Percentiles rank a stretch among this genome's conserved stretches.
Conservation (phyloP, 2,888 invertebrate genomes). For the Oligia latruncula region DNA sequence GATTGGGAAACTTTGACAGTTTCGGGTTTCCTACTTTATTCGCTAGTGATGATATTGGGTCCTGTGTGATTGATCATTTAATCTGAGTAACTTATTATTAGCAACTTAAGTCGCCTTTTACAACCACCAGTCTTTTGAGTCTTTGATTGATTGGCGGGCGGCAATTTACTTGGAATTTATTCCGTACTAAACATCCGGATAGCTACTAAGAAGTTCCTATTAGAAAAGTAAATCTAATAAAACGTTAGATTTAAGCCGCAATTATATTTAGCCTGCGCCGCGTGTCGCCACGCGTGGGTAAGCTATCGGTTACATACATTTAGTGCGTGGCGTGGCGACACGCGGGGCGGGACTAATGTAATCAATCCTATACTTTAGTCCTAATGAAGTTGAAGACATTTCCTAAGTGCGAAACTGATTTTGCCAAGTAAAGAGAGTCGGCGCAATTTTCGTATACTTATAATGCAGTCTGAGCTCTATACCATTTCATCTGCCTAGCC, state of each 20-base stretch:
- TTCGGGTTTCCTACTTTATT: background rate
- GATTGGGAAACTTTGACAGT: too few species aligned
- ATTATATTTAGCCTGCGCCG: too few species aligned
- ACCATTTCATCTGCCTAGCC: slow-evolving; percentile 38
- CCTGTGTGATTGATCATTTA: too few species aligned
- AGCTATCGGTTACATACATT: too few species aligned
- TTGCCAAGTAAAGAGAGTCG: slow-evolving; percentile 59
- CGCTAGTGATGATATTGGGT: background rate
- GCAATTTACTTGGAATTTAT: background rate
- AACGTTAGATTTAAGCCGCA: too few species aligned
- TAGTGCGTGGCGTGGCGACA: too few species aligned
- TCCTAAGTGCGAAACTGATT: slow-evolving; percentile 50
- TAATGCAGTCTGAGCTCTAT: slow-evolving; percentile 48
- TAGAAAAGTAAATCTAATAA: background rate
- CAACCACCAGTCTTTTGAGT: background rate
- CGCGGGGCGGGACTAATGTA: too few species aligned
- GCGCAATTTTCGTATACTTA: slow-evolving; percentile 56
- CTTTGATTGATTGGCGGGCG: background rate
- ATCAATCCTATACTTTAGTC: too few species aligned
- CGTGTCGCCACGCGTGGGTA: too few species aligned
- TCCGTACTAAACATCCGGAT: background rate
- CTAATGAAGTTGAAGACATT: background rate
- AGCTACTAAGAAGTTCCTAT: background rate
- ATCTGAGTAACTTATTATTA: background rate
- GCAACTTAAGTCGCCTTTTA: background rate